Base-by-base conservation (phyloP, 64 coral and sea anemone species). In the Pocillopora damicornis region DNA sequence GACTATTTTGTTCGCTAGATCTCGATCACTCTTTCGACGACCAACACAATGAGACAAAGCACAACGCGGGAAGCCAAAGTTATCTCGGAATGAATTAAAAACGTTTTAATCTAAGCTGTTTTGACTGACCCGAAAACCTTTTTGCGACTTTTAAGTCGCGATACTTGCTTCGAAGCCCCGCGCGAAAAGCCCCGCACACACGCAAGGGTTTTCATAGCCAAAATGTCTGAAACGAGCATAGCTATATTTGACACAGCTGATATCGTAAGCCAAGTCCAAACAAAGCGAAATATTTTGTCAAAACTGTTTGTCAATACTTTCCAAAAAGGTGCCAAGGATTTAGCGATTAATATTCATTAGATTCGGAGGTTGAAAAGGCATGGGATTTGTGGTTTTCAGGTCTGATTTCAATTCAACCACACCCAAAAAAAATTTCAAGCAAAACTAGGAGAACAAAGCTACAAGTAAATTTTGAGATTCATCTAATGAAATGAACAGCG, bases 71-170 rank as follows among this genome's bases (percentile, higher is more conserved):
- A 37, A 42, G 38, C 42, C 65, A 0, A 9, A 35, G 38, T 83
- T 83, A 51, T 83, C 61, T 45, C 2, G 18, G 62, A 83, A 83
- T 83, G 35, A 66, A 83, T 83, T 67, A 67, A 81, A 83, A n/a
- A 11, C 25, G 11, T 4, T 71, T 30, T 71, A 71, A 71, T 30
- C 67, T 23, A n/a, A 9, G 67, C 67, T 71, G 67, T 23, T n/a
- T 71, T 30, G 67, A 20, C 22, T n/a, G 67, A 30, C 67, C 25
- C 11, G 25, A 71, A 71, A 20, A 71, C n/a, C n/a, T 71, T 71
- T 71, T 23, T 4, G 25, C 30, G 20, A 7, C 22, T 71, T 20
- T 25, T n/a, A 25, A 10, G 20, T 15, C 34, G 35, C 35, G 0
- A 2, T 58, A 38, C 11, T 1, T 5, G 17, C 11, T 45, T 85